Evolutionary conservation across 2,113 vertebrate species (phyloP).

Genomic region (Coryphaenoides rupestris): DNA sequence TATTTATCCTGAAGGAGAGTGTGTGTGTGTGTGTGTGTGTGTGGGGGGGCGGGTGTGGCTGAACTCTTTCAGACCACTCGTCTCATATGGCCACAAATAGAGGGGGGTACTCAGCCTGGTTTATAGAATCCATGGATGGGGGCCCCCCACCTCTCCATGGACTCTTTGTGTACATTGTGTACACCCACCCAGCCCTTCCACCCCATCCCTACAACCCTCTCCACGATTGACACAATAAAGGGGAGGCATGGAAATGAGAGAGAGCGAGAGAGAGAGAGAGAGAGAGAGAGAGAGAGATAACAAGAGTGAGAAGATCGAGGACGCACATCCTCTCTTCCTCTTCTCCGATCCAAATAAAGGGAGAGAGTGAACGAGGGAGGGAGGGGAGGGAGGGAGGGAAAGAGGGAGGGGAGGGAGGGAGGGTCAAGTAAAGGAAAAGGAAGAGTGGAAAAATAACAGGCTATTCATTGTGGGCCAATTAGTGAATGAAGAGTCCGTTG

Average conservation of each 20-base stretch:
- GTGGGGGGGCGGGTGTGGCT: not conserved
- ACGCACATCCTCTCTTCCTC: slow-evolving; percentile 42
- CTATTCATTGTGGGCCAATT: slow-evolving; percentile 61
- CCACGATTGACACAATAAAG: too few relatives aligned
- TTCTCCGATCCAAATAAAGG: slow-evolving; percentile 20
- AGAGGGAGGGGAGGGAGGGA: slow-evolving; percentile 23
- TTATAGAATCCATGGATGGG: too few relatives aligned
- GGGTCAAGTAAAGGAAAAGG: slow-evolving; percentile 9
- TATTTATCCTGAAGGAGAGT: too few relatives aligned
- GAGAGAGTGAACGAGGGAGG: slow-evolving; percentile 37
- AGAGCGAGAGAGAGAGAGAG: slow-evolving; percentile 21
- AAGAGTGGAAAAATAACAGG: slow-evolving; percentile 39
- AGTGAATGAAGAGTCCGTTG: slow-evolving; percentile 45
- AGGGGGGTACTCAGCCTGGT: too few relatives aligned
- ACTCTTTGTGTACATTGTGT: too few relatives aligned
- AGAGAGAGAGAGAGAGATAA: too few relatives aligned
- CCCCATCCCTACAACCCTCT: too few relatives aligned
- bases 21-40: too few relatives aligned
- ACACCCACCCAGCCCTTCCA: too few relatives aligned
- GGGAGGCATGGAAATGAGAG: not conserved
- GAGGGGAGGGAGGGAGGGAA: slow-evolving; percentile 20
- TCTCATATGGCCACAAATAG: too few relatives aligned
- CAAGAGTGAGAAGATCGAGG: slow-evolving; percentile 23
- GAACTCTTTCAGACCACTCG: too few relatives aligned
- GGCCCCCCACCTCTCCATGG: too few relatives aligned